Evolutionary conservation across 2,888 invertebrate species (phyloP).

Genomic region (Neoitamus cyanurus): DNA sequence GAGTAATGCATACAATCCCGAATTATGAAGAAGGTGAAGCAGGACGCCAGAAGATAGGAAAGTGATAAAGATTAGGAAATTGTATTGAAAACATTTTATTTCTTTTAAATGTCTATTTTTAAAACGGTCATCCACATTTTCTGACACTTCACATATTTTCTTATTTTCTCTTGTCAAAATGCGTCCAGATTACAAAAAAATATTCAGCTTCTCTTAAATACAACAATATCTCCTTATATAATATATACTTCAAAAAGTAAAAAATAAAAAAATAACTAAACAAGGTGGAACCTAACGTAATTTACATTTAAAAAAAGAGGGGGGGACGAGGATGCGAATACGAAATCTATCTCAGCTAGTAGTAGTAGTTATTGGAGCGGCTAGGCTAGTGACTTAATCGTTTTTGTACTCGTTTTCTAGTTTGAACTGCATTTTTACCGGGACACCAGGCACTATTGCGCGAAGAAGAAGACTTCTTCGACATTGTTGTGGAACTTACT

Average conservation of each 20-base stretch:
- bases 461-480: slow-evolving; percentile 49
- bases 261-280: slow-evolving; percentile 31
- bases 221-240: not conserved
- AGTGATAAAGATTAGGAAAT: not conserved
- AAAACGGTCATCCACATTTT: not conserved
- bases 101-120: slow-evolving; percentile 9
- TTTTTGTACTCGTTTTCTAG: slow-evolving; percentile 56
- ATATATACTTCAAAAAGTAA: slow-evolving; percentile 7
- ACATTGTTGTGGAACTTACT: slow-evolving; percentile 14
- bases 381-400: slow-evolving; percentile 55
- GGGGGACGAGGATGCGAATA: not conserved
- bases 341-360: slow-evolving; percentile 16
- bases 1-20: too few relatives aligned
- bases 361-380: slow-evolving; percentile 8
- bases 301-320: not conserved
- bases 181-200: slow-evolving; percentile 36
- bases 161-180: not conserved
- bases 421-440: slow-evolving; percentile 55
- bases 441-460: slow-evolving; percentile 58
- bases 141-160: not conserved
- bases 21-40: not conserved
- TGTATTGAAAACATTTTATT: not conserved
- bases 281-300: not conserved
- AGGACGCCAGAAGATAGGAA: too few relatives aligned
- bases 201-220: slow-evolving; percentile 41